Evolutionary conservation across 1,140 invertebrate species (phyloP), one percentile per base, ranked within the genome.

Genomic region (Sitophilus oryzae): DNA sequence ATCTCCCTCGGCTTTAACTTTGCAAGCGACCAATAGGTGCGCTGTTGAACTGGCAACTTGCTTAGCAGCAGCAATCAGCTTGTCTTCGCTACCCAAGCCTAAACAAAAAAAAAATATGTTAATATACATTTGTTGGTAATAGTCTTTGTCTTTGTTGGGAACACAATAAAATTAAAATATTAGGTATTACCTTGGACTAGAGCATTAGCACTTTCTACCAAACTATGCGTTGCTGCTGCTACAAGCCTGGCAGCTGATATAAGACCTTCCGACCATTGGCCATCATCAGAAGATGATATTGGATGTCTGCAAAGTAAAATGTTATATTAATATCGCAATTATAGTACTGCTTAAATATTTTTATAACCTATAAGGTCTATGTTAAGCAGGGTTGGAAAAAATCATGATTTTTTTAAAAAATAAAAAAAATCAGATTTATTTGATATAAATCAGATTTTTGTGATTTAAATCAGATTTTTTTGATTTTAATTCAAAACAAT

Each of bases 221-320:
- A 76, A 58, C 91, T 93, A 71, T 98, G 95, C 0, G 96, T 97
- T 0, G 96, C 95, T 0, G 95, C 95, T 0, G 96, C 96, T 0
- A 99, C 96, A 56, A 96, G 77, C 56, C 92, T 79, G 1, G 96
- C 94, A 0, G 96, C 96, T 0, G 93, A 97, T 25, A 98, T 91
- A 2, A 99, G 77, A 2, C 96, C 96, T 74, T 98, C 94, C 0
- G 94, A 98, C 96, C 96, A 99, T 67, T 99, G 95, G 0, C 94
- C 95, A 74, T 98, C 95, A 69, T 98, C 93, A 0, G 89, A 92
- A 22, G 85, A 89, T 11, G 83, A 86, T 15, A 84, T 72, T 1
- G 88, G 88, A 47, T 57, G 51, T 15, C 53, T 45, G 11, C 15
- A 52, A 16, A 40, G 3, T 20, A 36, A 11, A 22, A 11, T 41